Conservation (phyloP, 1,140 invertebrate genomes). For the Drosophila repletoides region DNA sequence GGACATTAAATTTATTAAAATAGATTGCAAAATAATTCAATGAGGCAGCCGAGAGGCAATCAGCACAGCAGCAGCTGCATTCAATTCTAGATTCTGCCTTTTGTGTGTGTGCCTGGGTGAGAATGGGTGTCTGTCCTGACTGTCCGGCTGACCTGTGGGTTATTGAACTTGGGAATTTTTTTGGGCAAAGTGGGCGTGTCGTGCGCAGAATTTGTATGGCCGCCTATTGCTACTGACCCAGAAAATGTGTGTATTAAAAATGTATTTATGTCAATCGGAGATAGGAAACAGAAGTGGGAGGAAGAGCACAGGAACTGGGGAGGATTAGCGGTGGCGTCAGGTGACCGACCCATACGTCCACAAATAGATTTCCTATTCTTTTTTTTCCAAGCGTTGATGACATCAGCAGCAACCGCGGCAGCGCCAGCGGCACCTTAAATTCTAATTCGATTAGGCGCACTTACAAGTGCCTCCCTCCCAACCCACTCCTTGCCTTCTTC, state of each 20-base stretch:
- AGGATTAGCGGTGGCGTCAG: background rate
- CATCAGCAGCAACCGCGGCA: slow-evolving; percentile 51
- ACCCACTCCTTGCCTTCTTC: background rate
- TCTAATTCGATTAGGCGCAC: slow-evolving; percentile 71
- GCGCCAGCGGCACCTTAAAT: slow-evolving; percentile 24
- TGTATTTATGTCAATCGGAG: slow-evolving; percentile 14
- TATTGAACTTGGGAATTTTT: slow-evolving; percentile 57
- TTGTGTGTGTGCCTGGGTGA: background rate
- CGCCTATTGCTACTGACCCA: slow-evolving; percentile 64
- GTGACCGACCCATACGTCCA: slow-evolving; percentile 5
- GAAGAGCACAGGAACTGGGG: background rate
- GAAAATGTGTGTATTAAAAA: slow-evolving; percentile 64
- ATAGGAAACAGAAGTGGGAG: background rate
- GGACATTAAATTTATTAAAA: slow-evolving; percentile 72
- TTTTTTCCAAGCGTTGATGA: slow-evolving; percentile 51
- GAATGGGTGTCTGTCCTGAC: background rate
- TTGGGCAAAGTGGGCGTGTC: slow-evolving; percentile 25
- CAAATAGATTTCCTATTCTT: too few relatives aligned
- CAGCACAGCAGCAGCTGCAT: slow-evolving; percentile 8
- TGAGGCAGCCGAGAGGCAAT: slow-evolving; percentile 46
- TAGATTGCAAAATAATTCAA: slow-evolving; percentile 77
- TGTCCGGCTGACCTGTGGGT: slow-evolving; percentile 1
- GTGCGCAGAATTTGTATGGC: slow-evolving; percentile 19
- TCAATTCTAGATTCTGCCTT: background rate
- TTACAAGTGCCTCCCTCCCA: slow-evolving; percentile 15